phyloP scores from a whole-genome alignment of 2,113 vertebrate species.

The Campylomormyrus tamandua region DNA sequence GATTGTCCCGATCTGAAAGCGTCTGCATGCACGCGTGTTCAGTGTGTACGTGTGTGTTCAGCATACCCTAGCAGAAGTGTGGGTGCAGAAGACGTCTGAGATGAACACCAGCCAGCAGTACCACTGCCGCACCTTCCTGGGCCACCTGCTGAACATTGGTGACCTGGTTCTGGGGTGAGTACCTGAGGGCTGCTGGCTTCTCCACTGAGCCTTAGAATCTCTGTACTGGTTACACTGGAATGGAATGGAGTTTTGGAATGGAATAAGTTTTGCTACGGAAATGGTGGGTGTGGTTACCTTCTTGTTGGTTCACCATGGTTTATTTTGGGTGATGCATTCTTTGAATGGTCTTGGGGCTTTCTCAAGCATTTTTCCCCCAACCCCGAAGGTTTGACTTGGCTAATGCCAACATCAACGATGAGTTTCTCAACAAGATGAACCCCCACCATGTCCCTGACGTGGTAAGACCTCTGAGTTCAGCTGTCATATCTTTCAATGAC shows the following conservation, averaged over 20 bases:
- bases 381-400: slow-evolving; percentile 80
- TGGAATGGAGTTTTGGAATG: background rate
- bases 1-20: slow-evolving; percentile 17
- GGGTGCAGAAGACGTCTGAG: slow-evolving; percentile 94
- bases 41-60: slow-evolving; percentile 42
- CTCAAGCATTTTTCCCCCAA: background rate
- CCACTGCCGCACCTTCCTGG: slow-evolving; percentile 88
- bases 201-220: background rate
- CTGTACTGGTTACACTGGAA: background rate
- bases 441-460: slow-evolving; percentile 82
- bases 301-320: background rate
- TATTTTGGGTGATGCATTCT: background rate
- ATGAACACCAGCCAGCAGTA: slow-evolving; percentile 86
- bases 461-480: slow-evolving; percentile 61
- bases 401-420: slow-evolving; percentile 91
- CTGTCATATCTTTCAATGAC: background rate
- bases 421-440: slow-evolving; percentile 91
- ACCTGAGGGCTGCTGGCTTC: background rate
- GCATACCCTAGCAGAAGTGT: slow-evolving; percentile 88
- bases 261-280: background rate
- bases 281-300: background rate
- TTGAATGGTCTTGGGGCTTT: background rate
- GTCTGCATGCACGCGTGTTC: too few species aligned
- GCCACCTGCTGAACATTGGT: slow-evolving; percentile 89
- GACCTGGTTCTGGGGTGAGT: slow-evolving; percentile 88